A percentile compares a stretch with the other conserved stretches of the same genome.
Evolutionary conservation across 37 sponge, comb jelly and placozoan genomes (phyloP).

Genomic region (Crambe crambe): DNA sequence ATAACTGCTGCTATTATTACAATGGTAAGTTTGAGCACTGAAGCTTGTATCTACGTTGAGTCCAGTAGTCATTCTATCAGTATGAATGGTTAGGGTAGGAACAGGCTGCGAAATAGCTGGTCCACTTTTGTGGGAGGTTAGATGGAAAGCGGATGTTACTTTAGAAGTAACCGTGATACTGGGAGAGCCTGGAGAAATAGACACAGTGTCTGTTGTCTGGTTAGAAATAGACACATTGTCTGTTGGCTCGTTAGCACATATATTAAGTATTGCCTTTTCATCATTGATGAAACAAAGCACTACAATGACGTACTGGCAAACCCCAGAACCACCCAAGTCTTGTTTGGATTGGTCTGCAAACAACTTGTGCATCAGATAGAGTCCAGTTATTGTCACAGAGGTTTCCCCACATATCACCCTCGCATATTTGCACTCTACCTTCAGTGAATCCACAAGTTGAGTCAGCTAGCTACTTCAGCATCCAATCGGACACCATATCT

Average conservation of each 20-base stretch:
- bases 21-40: too few species aligned
- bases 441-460: neutral
- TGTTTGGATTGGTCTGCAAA: slow-evolving; percentile 27
- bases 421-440: slow-evolving; percentile 11
- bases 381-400: slow-evolving; percentile 44
- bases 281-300: neutral
- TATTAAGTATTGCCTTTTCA: neutral
- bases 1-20: too few species aligned
- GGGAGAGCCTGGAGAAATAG: neutral
- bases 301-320: neutral
- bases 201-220: neutral
- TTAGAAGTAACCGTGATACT: neutral
- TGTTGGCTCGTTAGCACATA: neutral
- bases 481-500: too few species aligned
- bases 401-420: neutral
- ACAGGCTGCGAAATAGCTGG: too few species aligned
- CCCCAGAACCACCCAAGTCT: too few species aligned
- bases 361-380: slow-evolving; percentile 14
- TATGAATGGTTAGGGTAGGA: too few species aligned
- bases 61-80: too few species aligned
- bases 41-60: too few species aligned
- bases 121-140: too few species aligned
- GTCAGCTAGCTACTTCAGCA: too few species aligned
- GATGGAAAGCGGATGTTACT: too few species aligned
- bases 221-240: neutral